Base-by-base conservation (phyloP, 2,888 invertebrate species). In the Leptinotarsa peninsularis region DNA sequence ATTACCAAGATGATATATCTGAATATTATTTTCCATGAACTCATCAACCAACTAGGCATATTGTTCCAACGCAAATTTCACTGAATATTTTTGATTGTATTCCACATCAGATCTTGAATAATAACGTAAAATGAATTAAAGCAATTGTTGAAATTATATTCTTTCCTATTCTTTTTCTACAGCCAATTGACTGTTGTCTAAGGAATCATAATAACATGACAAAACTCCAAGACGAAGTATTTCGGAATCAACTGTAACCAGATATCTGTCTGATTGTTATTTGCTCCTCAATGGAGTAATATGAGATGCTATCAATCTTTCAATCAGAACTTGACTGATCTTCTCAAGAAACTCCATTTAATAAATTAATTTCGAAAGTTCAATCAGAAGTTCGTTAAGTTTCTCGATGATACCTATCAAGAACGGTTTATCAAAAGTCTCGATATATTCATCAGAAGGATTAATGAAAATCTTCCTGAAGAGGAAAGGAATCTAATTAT, bases 311-410 rank as follows among this genome's bases (percentile, higher is more conserved):
- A 67, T 67, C 72, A 49, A 49, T 72, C 58, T 58, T 67, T 72
- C 67, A 72, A 72, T 58, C n/a, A 49, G 67, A 54, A 18, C 15
- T 43, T 49, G n/a, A 54, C 43, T 72, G 56, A 54, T 72, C 56
- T 13, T 54, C 66, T 58, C 49, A 49, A 21, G 69, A 27, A 69
- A 52, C 66, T 63, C 69, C 66, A 73, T 63, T 27, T 60, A 54
- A 68, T 60, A 69, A 66, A 73, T 69, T 69, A 73, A 69, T 69
- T 69, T 73, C 49, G 49, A 17, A 23, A 69, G 60, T 66, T 73
- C 63, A 33, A 66, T 70, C 70, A 7, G 18, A 49, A 58, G 58
- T 58, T 70, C 58, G 70, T 70, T 49, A 60, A 70, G 70, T 70
- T 70, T 58, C 49, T 58, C 4, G 58, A 18, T 58, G 70, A 58